Conservation (phyloP, 2,888 invertebrate genomes). For the Luperina testacea region DNA sequence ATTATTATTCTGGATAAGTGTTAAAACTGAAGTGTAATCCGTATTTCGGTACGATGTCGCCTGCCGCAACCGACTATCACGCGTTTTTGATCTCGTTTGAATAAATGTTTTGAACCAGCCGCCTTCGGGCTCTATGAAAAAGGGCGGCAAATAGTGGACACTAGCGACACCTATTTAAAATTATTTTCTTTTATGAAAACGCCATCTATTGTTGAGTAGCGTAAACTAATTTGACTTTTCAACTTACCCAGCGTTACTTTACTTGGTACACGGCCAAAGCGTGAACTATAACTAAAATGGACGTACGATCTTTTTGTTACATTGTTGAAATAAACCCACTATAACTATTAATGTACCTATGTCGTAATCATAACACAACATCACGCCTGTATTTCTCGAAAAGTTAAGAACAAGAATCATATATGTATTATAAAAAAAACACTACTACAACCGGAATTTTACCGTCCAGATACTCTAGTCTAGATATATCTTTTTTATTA, state of each 20-base stretch:
- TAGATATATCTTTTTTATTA: background rate
- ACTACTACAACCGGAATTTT: background rate
- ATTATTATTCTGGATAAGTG: conserved; percentile 51
- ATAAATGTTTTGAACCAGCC: conserved; percentile 84
- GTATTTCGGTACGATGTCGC: conserved; percentile 52
- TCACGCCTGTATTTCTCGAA: too few relatives aligned
- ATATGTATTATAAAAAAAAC: background rate
- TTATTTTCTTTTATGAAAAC: conserved; percentile 17
- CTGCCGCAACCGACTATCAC: conserved; percentile 79
- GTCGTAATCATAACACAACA: background rate
- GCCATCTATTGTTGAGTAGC: conserved; percentile 79
- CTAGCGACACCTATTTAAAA: conserved; percentile 72
- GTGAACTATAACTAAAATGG: conserved; percentile 18
- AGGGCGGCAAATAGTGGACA: conserved; percentile 65
- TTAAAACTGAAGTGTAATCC: conserved; percentile 36
- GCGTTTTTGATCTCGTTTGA: conserved; percentile 87
- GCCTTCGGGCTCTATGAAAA: conserved; percentile 69
- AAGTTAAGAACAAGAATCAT: background rate
- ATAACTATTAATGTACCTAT: background rate
- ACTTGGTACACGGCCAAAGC: background rate
- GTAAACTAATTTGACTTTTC: background rate
- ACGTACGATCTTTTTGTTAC: background rate
- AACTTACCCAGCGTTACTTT: background rate
- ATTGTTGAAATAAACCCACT: background rate
- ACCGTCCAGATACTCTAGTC: background rate